These are phyloP conservation scores for Pionites leucogaster DNA, from an alignment of 2,113 vertebrate species.

Conservation along the genomic window DNA sequence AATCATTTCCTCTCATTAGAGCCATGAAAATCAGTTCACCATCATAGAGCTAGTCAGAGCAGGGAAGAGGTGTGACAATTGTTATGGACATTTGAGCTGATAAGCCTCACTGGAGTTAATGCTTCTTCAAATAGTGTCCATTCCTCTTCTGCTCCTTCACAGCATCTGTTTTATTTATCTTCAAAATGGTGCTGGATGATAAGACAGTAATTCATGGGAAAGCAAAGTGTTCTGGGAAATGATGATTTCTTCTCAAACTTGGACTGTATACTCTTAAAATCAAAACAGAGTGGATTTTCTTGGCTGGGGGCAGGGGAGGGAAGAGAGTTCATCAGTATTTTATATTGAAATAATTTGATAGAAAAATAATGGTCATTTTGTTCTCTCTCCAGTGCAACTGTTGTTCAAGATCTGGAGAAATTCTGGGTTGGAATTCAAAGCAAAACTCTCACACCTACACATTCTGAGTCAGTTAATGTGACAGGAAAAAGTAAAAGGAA, in stretches of 20 bases:
- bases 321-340: not conserved
- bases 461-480: not conserved
- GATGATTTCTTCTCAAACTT: not conserved
- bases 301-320: not conserved
- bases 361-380: not conserved
- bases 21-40: not conserved
- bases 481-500: constrained; percentile 64
- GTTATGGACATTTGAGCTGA: not conserved
- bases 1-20: accelerated
- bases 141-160: not conserved
- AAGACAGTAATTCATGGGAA: not conserved
- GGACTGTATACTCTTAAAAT: not conserved
- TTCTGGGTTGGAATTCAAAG: constrained; percentile 69
- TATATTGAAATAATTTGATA: not conserved
- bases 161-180: not conserved
- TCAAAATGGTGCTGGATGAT: not conserved
- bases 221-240: not conserved
- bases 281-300: not conserved
- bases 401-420: constrained; percentile 57
- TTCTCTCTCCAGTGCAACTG: constrained; percentile 54
- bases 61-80: not conserved
- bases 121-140: not conserved
- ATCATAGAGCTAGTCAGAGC: not conserved
- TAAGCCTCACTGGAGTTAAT: not conserved
- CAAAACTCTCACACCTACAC: constrained; percentile 12